Base-by-base conservation (phyloP, 2,888 invertebrate species). In the Muschampia plurimacula region DNA sequence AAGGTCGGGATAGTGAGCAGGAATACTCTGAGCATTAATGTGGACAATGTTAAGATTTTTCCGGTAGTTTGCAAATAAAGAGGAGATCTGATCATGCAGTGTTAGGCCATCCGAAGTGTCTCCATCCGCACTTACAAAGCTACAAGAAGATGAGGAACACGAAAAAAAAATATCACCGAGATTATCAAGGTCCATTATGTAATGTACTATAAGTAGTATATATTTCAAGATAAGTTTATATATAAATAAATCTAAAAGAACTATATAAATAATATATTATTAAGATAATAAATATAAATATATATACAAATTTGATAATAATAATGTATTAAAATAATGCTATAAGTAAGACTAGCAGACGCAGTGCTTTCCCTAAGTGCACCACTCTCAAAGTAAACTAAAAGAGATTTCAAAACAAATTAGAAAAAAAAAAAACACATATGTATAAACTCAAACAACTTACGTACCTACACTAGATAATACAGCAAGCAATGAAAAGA, bases 81-180 rank as follows among this genome's bases (percentile, higher is more conserved):
- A 36, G 36, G 60, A 32, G 6, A 60, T 60, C 13, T 60, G 60
- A 12, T 60, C 60, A 60, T 10, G 36, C 60, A 60, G 13, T 9
- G 60, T 60, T 12, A 36, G 7, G 36, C 13, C 2, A 12, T 4
- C 5, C 2, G 32, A 36, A 10, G 36, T 36, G 12, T 60, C 60
- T 9, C 60, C n/a, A 7, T 60, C 60, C 8, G 36, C 60, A 36
- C 60, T 60, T 5, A 60, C 60, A 36, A 60, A 60, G 13, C 60
- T 60, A 36, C 12, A 9, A 36, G 36, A 7, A 4, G 60, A 60
- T 2, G 36, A 12, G 2, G 60, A 60, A 36, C 60, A 36, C 9
- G 60, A 60, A 12, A 60, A 60, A 60, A 60, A 60, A 60, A 32
- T 60, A 13, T 60, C 60, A 36, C 12, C 12, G n/a, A 60, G 4